Percentiles rank a stretch among this genome's conserved stretches.
These are phyloP conservation scores for Eutolmus rufibarbis DNA, from an alignment of 2,888 invertebrate species.

Conservation along the genomic window DNA sequence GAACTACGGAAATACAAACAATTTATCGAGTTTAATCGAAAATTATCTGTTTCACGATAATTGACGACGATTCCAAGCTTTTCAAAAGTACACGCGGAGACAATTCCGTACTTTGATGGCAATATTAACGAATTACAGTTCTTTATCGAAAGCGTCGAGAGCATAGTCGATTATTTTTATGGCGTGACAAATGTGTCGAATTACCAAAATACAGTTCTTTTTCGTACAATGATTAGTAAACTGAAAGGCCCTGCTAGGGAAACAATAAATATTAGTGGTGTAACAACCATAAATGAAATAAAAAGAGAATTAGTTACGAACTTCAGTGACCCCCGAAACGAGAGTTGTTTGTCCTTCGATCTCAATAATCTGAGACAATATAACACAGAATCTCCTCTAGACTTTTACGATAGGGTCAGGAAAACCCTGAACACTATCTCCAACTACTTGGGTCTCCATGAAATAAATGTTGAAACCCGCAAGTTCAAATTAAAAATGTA, in stretches of 20 bases:
- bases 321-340: neutral
- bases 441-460: neutral
- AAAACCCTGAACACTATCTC: neutral
- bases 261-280: neutral
- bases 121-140: neutral
- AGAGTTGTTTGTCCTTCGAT: neutral
- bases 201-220: no score
- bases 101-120: no score
- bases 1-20: no score
- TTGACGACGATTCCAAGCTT: no score
- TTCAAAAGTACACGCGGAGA: no score
- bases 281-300: neutral
- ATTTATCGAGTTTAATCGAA: no score
- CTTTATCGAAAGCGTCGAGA: no score
- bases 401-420: constrained; percentile 21
- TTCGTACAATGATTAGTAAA: no score
- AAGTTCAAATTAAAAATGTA: neutral
- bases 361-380: constrained; percentile 15
- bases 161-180: no score
- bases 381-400: constrained; percentile 41
- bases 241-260: neutral
- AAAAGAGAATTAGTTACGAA: neutral
- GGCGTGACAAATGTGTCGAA: no score
- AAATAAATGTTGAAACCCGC: neutral
- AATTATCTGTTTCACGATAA: no score